These are phyloP conservation scores for Tethea ocularis DNA, from an alignment of 2,888 invertebrate species.

Conservation along the genomic window DNA sequence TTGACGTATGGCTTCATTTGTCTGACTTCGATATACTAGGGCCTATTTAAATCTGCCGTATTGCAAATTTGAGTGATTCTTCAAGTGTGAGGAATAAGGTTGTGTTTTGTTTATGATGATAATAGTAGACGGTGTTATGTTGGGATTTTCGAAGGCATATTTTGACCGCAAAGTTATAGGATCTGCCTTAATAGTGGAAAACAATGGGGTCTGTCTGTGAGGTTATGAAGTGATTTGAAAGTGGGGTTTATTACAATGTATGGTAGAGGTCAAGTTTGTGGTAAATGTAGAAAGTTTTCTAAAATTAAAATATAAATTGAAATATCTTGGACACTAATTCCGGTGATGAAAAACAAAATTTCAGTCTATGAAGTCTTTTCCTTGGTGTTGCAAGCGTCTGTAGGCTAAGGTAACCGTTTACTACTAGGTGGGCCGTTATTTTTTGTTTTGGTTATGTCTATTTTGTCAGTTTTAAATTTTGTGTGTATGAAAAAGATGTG, in stretches of 20 bases:
- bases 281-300: neutral
- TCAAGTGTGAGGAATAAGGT: conserved; percentile 28
- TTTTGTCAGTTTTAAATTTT: too few relatives aligned
- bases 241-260: conserved; percentile 22
- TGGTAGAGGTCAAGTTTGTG: neutral
- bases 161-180: conserved; percentile 75
- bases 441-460: too few relatives aligned
- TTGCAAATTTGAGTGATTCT: conserved; percentile 2
- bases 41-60: conserved; percentile 39
- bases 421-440: too few relatives aligned
- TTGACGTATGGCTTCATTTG: conserved; percentile 81
- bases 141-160: conserved; percentile 56
- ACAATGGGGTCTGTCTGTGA: conserved; percentile 71
- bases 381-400: too few relatives aligned
- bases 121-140: conserved; percentile 7
- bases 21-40: conserved; percentile 74
- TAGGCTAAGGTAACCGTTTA: too few relatives aligned
- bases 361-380: too few relatives aligned
- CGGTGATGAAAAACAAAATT: too few relatives aligned
- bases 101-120: conserved; percentile 19
- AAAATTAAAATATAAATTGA: neutral
- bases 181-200: conserved; percentile 69
- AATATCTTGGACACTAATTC: too few relatives aligned
- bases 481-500: too few relatives aligned
- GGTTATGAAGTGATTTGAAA: conserved; percentile 70